Conservation (phyloP, 2,888 invertebrate species). For the Brachycybe producta region DNA sequence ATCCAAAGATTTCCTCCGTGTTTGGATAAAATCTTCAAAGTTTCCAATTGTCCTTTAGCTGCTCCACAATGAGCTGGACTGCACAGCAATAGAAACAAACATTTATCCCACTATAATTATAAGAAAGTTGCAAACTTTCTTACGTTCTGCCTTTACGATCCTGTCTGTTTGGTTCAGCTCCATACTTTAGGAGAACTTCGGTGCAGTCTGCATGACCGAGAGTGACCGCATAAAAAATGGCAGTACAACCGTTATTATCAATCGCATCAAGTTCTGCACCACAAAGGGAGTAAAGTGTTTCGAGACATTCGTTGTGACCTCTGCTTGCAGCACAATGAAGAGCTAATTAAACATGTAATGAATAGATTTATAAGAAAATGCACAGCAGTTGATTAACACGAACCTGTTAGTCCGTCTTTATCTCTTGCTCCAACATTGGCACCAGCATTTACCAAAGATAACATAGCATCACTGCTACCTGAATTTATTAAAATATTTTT, state of each 20-base stretch:
- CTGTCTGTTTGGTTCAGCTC: slow-evolving; percentile 81
- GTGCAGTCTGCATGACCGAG: slow-evolving; percentile 91
- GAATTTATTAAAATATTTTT: slow-evolving; percentile 18
- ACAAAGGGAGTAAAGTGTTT: slow-evolving; percentile 72
- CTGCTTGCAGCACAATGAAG: slow-evolving; percentile 94
- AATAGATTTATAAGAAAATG: slow-evolving; percentile 1
- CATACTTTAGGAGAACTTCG: slow-evolving; percentile 69
- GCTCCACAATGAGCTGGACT: slow-evolving; percentile 87
- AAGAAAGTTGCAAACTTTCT: slow-evolving; percentile 24
- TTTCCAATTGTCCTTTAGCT: slow-evolving; percentile 86
- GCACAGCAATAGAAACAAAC: slow-evolving; percentile 18
- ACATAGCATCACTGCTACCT: slow-evolving; percentile 79
- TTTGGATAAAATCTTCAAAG: slow-evolving; percentile 57
- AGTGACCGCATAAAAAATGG: slow-evolving; percentile 91
- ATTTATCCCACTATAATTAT: slow-evolving; percentile 17
- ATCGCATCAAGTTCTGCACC: slow-evolving; percentile 77
- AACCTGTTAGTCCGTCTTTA: slow-evolving; percentile 75
- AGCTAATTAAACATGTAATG: slow-evolving; percentile 40
- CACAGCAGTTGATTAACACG: slow-evolving; percentile 16
- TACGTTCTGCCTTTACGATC: slow-evolving; percentile 80
- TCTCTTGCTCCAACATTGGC: slow-evolving; percentile 69
- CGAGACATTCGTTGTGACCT: slow-evolving; percentile 84
- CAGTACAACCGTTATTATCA: slow-evolving; percentile 89
- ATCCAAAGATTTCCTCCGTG: slow-evolving; percentile 82
- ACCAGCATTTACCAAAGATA: slow-evolving; percentile 75